Percentiles rank a stretch among this genome's conserved stretches.
phyloP scores from a whole-genome alignment of 37 sponge, comb jelly and placozoan genomes.

The Tethya wilhelma region DNA sequence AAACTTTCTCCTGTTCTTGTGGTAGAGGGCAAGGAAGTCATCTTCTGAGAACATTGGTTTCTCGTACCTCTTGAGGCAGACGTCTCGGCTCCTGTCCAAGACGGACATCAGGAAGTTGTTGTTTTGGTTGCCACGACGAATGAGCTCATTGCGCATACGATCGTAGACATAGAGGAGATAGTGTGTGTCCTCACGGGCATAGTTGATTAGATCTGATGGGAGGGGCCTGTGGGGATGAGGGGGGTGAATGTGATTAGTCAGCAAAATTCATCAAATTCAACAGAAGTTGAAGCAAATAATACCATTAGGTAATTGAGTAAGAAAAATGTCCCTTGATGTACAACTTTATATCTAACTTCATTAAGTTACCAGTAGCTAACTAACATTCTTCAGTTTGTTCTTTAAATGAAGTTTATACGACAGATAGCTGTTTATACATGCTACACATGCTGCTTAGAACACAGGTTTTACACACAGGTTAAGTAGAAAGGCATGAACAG shows the following conservation, averaged over 20 bases:
- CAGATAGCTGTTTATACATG: too few relatives aligned
- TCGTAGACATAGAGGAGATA: constrained; percentile 95
- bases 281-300: too few relatives aligned
- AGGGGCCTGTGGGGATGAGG: constrained; percentile 90
- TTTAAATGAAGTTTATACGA: too few relatives aligned
- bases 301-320: not conserved
- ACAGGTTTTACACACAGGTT: too few relatives aligned
- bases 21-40: constrained; percentile 64
- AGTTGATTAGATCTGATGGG: constrained; percentile 84
- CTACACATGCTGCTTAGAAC: too few relatives aligned
- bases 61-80: constrained; percentile 71
- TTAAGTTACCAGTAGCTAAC: not conserved
- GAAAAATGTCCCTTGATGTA: not conserved
- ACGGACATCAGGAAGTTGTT: constrained; percentile 46
- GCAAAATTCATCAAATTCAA: too few relatives aligned
- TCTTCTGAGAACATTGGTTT: constrained; percentile 74
- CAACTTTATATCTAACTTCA: not conserved
- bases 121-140: constrained; percentile 61
- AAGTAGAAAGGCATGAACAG: too few relatives aligned
- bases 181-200: constrained; percentile 98
- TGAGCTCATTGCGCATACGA: constrained; percentile 86
- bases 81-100: constrained; percentile 54
- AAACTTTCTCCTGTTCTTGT: constrained; percentile 70
- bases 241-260: too few relatives aligned
- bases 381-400: not conserved